Evolutionary conservation across 2,888 invertebrate species (phyloP), one percentile per base, ranked within the genome.

Genomic region (Alviniconcha strummeri): DNA sequence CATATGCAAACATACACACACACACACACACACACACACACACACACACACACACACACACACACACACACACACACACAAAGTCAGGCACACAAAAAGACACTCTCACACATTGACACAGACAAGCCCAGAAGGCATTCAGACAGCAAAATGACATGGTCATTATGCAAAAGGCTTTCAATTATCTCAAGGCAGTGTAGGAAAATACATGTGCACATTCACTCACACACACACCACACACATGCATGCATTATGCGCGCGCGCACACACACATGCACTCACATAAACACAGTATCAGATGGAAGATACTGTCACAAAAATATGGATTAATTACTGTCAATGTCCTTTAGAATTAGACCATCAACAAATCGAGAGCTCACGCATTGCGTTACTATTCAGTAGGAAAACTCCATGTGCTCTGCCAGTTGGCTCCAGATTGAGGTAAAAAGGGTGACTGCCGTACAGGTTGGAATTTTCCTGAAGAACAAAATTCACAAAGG

Each of bases 401-500:
- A 97, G 95, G 82, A 97, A 95, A 55, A 97, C 96, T 17, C 97
- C 97, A 91, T 96, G 83, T 13, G 85, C 85, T 36, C 81, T 86
- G 15, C 83, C 96, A 56, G 88, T 85, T 36, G 95, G 95, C 91
- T 97, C 96, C 94, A 0, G 96, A 94, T 0, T 94, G 92, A 97
- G 91, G 92, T 96, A 97, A 93, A 97, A 97, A 0, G 97, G 97
- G 91, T 97, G 97, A 52, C 95, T 95, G 19, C 97, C 97, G 91
- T 97, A 97, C 36, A 96, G 93, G 92, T 96, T 96, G 9, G n/a
- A 60, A 36, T 64, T 52, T 57, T 64, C 76, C 82, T 82, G 72
- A n/a, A 76, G 54, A 67, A 6, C 60, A 15, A 69, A n/a, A n/a
- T n/a, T n/a, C n/a, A 69, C 60, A 60, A 13, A 60, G 0, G 0